Base-by-base conservation (phyloP, 2,797 vertebrate genomes). In the Gastrophryne carolinensis region DNA sequence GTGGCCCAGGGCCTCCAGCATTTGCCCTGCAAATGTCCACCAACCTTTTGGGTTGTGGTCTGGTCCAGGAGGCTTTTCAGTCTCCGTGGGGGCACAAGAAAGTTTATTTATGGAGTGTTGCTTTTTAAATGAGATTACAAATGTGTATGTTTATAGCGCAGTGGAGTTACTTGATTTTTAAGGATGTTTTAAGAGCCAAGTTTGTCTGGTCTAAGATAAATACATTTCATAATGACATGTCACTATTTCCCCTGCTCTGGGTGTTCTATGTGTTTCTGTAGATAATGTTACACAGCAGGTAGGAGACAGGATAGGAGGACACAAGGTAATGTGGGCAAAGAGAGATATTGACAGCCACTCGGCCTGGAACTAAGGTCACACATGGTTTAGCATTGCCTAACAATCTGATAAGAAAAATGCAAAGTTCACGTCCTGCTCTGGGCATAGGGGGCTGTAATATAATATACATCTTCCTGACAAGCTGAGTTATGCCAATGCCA, bases 391-490 rank as follows among this genome's bases (percentile, higher is more conserved):
- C 29, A 78, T 41, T 65, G 34, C 60, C 71, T 71, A 19, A 50
- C 27, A 34, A 27, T 35, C 21, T 66, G 75, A 78, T 78, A 78
- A 78, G 61, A 47, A 35, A 66, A 39, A 49, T 26, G 49, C 39
- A 57, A 9, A 64, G 29, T 41, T 60, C 61, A 72, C 11, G 53
- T 44, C 53, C 23, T 49, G 32, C 60, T 6, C 39, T 52, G 68
- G 21, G 26, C 68, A 60, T 78, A 30, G n/a, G 17, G 68, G 9
- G 8, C 64, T 5, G 39, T 23, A 34, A 41, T 30, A 47, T 62
- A 70, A 77, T 53, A 66, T 72, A 72, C 72, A 41, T 61, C 44
- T 65, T 10, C n/a, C n/a, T 15, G n/a, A 34, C 70, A 57, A 30
- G 15, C n/a, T 5, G 5, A 13, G 2, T 73, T 75, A 79, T 61